phyloP scores from a whole-genome alignment of 2,113 vertebrate species.

The Neodontobutis hainanensis region DNA sequence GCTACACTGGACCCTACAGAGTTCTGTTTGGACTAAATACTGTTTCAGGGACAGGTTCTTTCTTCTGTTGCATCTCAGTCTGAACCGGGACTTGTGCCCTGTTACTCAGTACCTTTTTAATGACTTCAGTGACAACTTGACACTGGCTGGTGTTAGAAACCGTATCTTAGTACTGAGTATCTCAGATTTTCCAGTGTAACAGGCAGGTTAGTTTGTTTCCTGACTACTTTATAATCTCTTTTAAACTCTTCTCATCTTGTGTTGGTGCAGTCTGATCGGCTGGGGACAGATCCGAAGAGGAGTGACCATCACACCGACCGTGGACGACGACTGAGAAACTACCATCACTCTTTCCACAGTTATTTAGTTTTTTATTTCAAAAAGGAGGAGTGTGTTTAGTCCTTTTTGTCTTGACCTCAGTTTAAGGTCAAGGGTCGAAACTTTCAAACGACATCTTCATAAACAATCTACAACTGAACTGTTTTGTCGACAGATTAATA shows the following conservation, averaged over 20 bases:
- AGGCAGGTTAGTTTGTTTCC: not conserved
- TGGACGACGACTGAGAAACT: constrained; percentile 91
- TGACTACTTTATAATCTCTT: not conserved
- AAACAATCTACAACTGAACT: not conserved
- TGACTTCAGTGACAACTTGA: no score
- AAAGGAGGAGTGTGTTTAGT: not conserved
- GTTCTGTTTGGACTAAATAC: no score
- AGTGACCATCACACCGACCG: constrained; percentile 97
- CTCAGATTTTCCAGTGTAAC: no score
- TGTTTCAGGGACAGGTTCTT: no score
- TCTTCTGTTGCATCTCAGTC: no score
- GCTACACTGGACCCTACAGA: no score
- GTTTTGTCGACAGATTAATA: not conserved
- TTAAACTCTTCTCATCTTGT: constrained; percentile 26
- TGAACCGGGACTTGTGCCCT: no score
- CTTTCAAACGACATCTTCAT: not conserved
- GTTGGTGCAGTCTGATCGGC: constrained; percentile 89
- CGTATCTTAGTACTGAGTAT: no score
- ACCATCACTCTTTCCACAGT: not conserved
- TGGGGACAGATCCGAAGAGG: constrained; percentile 99
- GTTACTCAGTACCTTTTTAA: no score
- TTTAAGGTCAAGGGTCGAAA: not conserved
- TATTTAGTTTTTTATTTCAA: not conserved
- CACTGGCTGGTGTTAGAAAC: no score
- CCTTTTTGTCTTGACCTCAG: not conserved